These are phyloP conservation scores for Drosophila varians DNA, from an alignment of 1,140 invertebrate genomes.

Conservation along the genomic window DNA sequence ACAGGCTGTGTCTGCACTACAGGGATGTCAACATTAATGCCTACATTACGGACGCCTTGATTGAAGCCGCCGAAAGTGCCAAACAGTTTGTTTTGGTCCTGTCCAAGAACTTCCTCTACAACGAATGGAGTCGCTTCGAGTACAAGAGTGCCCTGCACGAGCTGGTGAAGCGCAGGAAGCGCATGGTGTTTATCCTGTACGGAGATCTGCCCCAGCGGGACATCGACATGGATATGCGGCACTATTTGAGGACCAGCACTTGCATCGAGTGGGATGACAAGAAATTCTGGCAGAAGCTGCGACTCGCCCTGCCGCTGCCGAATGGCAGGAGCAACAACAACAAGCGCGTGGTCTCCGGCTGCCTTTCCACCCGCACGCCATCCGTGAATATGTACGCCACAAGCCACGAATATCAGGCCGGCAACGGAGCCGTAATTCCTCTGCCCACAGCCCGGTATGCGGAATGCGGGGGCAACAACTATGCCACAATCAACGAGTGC, in stretches of 20 bases:
- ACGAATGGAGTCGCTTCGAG: slow-evolving; percentile 97
- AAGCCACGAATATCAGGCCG: slow-evolving; percentile 70
- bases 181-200: slow-evolving; percentile 93
- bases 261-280: slow-evolving; percentile 96
- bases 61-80: slow-evolving; percentile 95
- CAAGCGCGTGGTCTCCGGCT: slow-evolving; percentile 54
- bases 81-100: slow-evolving; percentile 95
- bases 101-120: slow-evolving; percentile 96
- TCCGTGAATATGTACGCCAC: slow-evolving; percentile 87
- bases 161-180: slow-evolving; percentile 91
- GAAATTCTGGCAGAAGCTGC: slow-evolving; percentile 97
- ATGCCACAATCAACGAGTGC: slow-evolving; percentile 82
- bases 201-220: slow-evolving; percentile 93
- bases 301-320: slow-evolving; percentile 91
- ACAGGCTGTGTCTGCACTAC: slow-evolving; percentile 93
- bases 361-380: slow-evolving; percentile 45
- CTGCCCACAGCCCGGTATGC: slow-evolving; percentile 46
- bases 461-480: slow-evolving; percentile 77
- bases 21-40: slow-evolving; percentile 93
- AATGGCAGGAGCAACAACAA: slow-evolving; percentile 83
- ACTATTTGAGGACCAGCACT: slow-evolving; percentile 95
- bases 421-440: slow-evolving; percentile 26
- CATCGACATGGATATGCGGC: slow-evolving; percentile 93
- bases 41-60: slow-evolving; percentile 93
- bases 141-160: slow-evolving; percentile 96